phyloP scores from a whole-genome alignment of 2,888 invertebrate species.

The Tenthredo mesomela region DNA sequence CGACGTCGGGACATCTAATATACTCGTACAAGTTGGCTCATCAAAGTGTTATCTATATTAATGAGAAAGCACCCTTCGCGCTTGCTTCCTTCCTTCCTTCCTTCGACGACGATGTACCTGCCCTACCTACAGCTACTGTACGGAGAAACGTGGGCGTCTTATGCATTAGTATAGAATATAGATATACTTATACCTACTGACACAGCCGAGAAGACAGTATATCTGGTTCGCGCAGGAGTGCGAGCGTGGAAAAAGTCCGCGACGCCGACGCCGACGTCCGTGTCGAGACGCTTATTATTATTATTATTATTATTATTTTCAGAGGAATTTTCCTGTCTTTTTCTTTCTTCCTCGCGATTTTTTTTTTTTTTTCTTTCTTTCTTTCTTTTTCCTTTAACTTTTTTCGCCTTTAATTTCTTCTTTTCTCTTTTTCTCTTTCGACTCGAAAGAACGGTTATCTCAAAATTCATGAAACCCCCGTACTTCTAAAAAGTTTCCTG shows the following conservation, averaged over 20 bases:
- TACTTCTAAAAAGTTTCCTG: slow-evolving; percentile 26
- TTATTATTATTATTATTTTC: slow-evolving; percentile 18
- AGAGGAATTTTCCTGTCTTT: neutral
- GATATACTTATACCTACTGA: neutral
- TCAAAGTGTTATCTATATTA: slow-evolving; percentile 66
- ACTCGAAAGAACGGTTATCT: slow-evolving; percentile 52
- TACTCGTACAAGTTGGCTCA: slow-evolving; percentile 56
- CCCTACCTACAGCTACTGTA: neutral
- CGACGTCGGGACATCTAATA: slow-evolving; percentile 52
- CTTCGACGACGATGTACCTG: neutral
- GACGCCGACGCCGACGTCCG: neutral
- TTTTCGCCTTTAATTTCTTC: neutral
- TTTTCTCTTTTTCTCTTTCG: slow-evolving; percentile 3
- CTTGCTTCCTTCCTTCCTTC: slow-evolving; percentile 47
- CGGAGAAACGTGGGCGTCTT: neutral
- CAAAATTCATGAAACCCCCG: slow-evolving; percentile 60
- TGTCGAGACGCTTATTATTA: slow-evolving; percentile 6
- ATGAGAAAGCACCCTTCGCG: slow-evolving; percentile 58
- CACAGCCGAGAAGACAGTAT: neutral
- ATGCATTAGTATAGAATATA: neutral
- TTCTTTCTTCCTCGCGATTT: neutral
- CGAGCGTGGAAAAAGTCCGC: neutral
- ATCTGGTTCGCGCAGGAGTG: neutral
- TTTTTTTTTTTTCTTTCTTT: neutral
- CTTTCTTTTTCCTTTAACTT: slow-evolving; percentile 2